Evolutionary conservation across 2,113 vertebrate genomes (phyloP).

Genomic region (Gobio gobio): DNA sequence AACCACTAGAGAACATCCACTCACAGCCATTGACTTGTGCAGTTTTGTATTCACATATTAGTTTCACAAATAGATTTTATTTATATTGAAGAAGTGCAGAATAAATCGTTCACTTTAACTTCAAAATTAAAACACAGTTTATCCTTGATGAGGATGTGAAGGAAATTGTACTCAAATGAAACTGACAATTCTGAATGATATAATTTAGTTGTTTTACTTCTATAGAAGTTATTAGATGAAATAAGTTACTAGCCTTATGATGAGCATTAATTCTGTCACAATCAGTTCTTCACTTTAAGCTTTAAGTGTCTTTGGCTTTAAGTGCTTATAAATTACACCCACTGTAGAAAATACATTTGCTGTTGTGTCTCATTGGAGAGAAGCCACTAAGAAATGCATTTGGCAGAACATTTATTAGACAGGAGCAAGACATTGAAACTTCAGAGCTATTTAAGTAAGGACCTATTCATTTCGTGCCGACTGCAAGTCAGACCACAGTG

Average conservation of each 20-base stretch:
- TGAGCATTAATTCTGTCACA: background rate
- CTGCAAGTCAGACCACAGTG: background rate
- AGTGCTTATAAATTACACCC: background rate
- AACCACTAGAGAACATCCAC: slow-evolving; percentile 47
- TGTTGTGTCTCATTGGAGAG: background rate
- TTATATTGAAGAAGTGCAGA: too few species aligned
- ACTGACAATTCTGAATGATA: background rate
- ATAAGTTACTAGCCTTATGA: background rate
- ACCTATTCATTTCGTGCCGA: slow-evolving; percentile 7
- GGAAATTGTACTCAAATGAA: background rate
- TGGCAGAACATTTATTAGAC: slow-evolving; percentile 5
- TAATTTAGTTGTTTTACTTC: background rate
- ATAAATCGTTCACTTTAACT: too few species aligned
- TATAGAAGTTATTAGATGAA: background rate
- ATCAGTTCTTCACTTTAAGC: background rate
- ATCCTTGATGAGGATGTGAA: background rate
- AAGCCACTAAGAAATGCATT: slow-evolving; percentile 9
- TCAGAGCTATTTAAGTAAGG: slow-evolving; percentile 2
- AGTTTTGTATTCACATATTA: background rate
- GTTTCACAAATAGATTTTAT: too few species aligned
- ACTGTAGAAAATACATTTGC: background rate
- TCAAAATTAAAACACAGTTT: too few species aligned
- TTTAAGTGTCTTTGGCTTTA: background rate
- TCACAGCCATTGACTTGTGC: slow-evolving; percentile 58
- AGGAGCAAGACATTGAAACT: slow-evolving; percentile 61